Conservation (phyloP, 1,140 invertebrate genomes). For the Meloidogyne chitwoodi region DNA sequence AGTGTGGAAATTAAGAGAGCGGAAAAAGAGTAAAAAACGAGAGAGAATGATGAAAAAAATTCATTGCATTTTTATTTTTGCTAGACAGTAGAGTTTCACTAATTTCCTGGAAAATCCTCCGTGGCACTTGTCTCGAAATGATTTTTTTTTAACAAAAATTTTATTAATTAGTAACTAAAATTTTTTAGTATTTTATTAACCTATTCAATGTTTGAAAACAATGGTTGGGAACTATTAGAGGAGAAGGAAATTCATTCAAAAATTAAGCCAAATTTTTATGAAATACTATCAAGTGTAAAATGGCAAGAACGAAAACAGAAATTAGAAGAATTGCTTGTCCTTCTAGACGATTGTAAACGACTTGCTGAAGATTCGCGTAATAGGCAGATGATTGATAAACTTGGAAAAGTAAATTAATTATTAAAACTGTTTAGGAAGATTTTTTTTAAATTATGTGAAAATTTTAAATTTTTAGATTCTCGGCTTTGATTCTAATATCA, state of each 20-base stretch:
- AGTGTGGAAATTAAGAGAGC: no score
- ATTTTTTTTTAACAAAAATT: no score
- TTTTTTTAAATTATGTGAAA: background rate
- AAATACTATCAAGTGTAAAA: constrained; percentile 86
- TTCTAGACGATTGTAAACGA: constrained; percentile 70
- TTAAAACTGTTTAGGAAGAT: background rate
- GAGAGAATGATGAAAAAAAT: no score
- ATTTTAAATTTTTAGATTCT: constrained; percentile 60
- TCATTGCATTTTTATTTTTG: no score
- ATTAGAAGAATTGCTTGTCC: constrained; percentile 73
- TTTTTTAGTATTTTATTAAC: no score
- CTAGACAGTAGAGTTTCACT: no score
- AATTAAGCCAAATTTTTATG: constrained; percentile 89
- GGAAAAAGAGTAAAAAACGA: no score
- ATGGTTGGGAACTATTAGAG: constrained; percentile 82
- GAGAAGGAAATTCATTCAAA: constrained; percentile 86
- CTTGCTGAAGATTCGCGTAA: constrained; percentile 64
- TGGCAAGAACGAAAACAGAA: constrained; percentile 93
- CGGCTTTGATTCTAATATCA: constrained; percentile 89
- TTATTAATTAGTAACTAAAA: no score
- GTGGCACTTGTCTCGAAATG: no score
- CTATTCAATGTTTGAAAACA: constrained; percentile 63
- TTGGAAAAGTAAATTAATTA: constrained; percentile 74
- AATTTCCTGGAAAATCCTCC: no score
- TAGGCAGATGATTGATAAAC: constrained; percentile 73